Evolutionary conservation across 2,113 vertebrate genomes (phyloP).

Genomic region (Phrynocephalus versicolor): DNA sequence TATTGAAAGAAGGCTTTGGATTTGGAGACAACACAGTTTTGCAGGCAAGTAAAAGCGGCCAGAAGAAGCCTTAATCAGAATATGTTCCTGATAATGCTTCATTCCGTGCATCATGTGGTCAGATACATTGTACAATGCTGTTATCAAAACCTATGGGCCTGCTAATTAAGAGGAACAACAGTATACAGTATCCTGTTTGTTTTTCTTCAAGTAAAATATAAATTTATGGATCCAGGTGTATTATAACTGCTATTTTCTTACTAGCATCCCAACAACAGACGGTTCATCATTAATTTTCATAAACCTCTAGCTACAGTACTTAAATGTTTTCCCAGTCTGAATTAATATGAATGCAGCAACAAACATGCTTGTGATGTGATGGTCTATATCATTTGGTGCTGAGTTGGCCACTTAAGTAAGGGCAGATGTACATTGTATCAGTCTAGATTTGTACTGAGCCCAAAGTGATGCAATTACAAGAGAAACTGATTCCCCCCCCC

Average conservation of each 20-base stretch:
- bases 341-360: neutral
- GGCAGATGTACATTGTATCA: neutral
- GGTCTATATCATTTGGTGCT: neutral
- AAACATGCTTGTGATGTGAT: neutral
- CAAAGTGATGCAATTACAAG: neutral
- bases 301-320: neutral
- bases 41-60: slow-evolving; percentile 78
- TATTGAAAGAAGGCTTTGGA: slow-evolving; percentile 95
- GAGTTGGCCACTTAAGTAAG: neutral
- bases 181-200: neutral
- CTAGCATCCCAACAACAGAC: neutral
- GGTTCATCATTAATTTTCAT: neutral
- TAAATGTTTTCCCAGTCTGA: neutral
- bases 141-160: neutral
- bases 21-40: slow-evolving; percentile 90
- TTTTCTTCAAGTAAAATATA: neutral
- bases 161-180: neutral
- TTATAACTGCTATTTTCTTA: neutral
- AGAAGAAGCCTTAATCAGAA: neutral
- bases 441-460: neutral
- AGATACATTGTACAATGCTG: neutral
- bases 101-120: neutral
- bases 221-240: neutral
- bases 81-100: neutral
- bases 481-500: slow-evolving; percentile 21